A percentile compares a stretch with the other conserved stretches of the same genome.
Conservation (phyloP, 2,113 vertebrate species). For the Phodopus roborovskii region DNA sequence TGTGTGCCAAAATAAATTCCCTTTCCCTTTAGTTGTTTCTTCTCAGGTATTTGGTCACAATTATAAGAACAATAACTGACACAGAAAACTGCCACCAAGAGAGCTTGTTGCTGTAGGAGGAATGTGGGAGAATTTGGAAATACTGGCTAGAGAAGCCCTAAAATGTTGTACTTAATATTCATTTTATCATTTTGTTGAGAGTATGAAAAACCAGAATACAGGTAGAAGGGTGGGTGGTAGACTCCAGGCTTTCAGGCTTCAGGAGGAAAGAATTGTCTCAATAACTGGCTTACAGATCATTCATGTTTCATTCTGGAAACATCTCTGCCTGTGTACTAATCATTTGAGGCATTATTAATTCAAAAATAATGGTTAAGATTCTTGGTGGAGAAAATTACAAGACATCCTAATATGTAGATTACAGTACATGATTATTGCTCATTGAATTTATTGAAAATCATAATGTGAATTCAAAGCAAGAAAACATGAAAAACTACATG, state of each 20-base stretch:
- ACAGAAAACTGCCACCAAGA: no score
- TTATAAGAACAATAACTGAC: background rate
- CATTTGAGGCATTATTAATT: background rate
- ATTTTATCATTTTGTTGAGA: background rate
- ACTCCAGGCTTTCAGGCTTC: background rate
- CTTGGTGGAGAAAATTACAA: background rate
- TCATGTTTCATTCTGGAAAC: background rate
- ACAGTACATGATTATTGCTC: background rate
- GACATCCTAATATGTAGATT: background rate
- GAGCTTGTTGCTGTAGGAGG: background rate
- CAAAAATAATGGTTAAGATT: no score
- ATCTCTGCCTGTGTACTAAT: background rate
- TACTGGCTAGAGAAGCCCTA: background rate
- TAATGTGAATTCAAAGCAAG: background rate
- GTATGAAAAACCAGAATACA: background rate
- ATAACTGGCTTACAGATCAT: background rate
- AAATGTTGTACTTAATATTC: no score
- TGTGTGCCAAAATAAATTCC: background rate
- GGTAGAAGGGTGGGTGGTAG: background rate
- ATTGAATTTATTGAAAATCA: background rate
- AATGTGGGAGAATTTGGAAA: background rate
- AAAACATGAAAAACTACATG: background rate
- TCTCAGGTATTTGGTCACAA: background rate
- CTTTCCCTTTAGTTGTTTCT: background rate
- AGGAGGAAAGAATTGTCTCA: background rate